Percentiles rank a stretch among this genome's conserved stretches.
phyloP scores from a whole-genome alignment of 2,113 vertebrate genomes.

The Arothron firmamentum region DNA sequence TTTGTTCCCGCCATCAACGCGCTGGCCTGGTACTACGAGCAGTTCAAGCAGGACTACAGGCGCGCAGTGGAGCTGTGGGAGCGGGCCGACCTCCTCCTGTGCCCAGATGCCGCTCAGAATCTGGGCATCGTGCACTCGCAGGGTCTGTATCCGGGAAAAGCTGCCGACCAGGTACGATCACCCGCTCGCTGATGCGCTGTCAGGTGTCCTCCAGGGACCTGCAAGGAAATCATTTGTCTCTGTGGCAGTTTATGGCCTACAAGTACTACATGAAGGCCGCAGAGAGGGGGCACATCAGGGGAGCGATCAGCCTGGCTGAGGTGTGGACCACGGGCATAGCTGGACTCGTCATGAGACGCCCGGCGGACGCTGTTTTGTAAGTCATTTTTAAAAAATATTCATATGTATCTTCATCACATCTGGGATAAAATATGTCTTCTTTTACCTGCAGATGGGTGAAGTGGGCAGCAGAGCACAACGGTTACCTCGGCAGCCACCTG shows the following conservation, averaged over 20 bases:
- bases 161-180: conserved; percentile 52
- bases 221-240: not conserved
- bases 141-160: conserved; percentile 74
- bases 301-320: conserved; percentile 62
- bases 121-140: conserved; percentile 71
- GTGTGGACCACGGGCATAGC: conserved; percentile 74
- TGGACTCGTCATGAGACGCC: conserved; percentile 58
- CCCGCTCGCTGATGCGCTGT: not conserved
- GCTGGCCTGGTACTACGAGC: conserved; percentile 79
- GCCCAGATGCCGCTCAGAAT: conserved; percentile 76
- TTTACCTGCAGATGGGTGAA: conserved; percentile 71
- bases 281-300: conserved; percentile 67
- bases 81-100: conserved; percentile 62
- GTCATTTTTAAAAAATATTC: conserved; percentile 12
- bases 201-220: not conserved
- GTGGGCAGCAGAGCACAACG: conserved; percentile 78
- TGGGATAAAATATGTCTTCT: conserved; percentile 10
- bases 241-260: conserved; percentile 71
- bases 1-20: conserved; percentile 76
- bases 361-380: conserved; percentile 72
- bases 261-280: conserved; percentile 74
- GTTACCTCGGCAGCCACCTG: conserved; percentile 73
- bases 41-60: conserved; percentile 66
- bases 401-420: not conserved
- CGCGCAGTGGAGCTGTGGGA: conserved; percentile 76